phyloP scores from a whole-genome alignment of 2,113 vertebrate genomes.

The Triplophysa rosa region DNA sequence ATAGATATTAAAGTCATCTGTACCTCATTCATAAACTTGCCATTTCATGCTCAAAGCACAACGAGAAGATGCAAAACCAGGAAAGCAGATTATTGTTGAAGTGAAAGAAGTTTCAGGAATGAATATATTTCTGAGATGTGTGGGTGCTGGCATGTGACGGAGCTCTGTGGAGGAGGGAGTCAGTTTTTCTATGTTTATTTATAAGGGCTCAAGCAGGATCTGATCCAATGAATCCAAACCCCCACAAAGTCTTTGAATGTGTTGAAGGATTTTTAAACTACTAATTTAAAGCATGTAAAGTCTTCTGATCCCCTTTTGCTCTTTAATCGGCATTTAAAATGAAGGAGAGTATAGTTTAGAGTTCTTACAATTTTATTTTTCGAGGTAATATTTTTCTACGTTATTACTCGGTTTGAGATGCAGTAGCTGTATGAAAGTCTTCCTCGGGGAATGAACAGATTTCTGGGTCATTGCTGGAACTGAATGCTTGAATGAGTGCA shows the following conservation, averaged over 20 bases:
- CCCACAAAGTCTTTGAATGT: constrained; percentile 34
- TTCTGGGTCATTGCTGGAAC: constrained; percentile 40
- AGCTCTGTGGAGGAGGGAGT: constrained; percentile 18
- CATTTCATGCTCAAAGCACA: neutral
- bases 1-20: too few species aligned
- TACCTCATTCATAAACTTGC: too few species aligned
- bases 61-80: constrained; percentile 1
- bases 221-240: constrained; percentile 35
- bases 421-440: neutral
- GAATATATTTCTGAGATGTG: constrained; percentile 18
- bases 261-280: neutral
- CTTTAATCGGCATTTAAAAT: neutral
- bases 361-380: neutral
- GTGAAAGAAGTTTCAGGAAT: neutral
- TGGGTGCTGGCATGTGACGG: constrained; percentile 19
- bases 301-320: neutral
- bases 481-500: constrained; percentile 28
- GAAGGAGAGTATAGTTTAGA: neutral
- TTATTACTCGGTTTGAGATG: too few species aligned
- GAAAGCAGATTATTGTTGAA: constrained; percentile 17
- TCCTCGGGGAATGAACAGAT: constrained; percentile 18
- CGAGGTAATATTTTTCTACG: neutral
- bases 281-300: neutral
- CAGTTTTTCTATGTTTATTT: constrained; percentile 43
- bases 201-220: constrained; percentile 34